Conservation (phyloP, 2,888 invertebrate species). For the Ophraella communa region DNA sequence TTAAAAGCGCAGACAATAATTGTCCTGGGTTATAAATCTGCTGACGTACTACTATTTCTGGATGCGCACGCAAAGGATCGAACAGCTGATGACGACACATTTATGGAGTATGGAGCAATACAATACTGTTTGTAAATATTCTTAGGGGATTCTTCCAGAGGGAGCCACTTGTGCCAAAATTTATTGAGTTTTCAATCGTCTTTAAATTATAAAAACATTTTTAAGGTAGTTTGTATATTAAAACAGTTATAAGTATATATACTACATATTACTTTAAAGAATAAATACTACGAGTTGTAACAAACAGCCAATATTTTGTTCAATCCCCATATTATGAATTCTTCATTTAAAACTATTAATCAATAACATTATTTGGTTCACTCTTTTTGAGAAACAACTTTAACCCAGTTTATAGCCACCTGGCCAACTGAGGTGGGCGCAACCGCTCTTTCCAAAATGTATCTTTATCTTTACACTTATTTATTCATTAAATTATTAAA, state of each 20-base stretch:
- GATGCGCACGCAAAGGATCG: conserved; percentile 50
- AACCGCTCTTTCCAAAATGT: neutral
- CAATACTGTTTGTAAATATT: conserved; percentile 36
- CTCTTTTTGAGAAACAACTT: conserved; percentile 9
- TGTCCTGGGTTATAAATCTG: conserved; percentile 22
- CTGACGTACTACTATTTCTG: conserved; percentile 23
- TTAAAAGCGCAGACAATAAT: neutral
- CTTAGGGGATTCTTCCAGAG: conserved; percentile 30
- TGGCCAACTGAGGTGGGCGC: neutral
- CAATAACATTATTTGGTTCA: conserved; percentile 4
- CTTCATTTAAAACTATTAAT: conserved; percentile 1
- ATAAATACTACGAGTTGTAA: neutral
- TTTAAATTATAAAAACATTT: conserved; percentile 3
- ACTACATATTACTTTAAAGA: neutral
- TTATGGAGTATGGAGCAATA: conserved; percentile 34
- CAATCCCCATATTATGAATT: neutral
- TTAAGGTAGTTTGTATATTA: neutral
- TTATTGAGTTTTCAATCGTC: conserved; percentile 19
- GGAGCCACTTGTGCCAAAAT: conserved; percentile 26
- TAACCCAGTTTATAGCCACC: conserved; percentile 4
- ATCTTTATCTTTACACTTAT: neutral
- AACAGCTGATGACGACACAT: conserved; percentile 54
- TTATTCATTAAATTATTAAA: neutral
- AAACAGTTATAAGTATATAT: neutral
- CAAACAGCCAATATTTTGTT: neutral